Evolutionary conservation across 2,113 vertebrate genomes (phyloP).

Genomic region (Semicossyphus pulcher): DNA sequence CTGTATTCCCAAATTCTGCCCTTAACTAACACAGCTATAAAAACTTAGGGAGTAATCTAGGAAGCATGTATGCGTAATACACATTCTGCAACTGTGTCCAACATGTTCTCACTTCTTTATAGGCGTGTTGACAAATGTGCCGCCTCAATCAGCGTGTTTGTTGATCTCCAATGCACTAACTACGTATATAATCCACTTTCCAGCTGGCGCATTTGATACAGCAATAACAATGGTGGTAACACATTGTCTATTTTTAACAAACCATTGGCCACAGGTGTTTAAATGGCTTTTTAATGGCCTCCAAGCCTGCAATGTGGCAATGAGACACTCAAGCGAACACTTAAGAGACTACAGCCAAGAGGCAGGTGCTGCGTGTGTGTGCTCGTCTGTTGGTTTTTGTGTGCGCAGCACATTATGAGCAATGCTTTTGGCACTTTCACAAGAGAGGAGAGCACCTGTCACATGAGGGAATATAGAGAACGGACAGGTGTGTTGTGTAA

Average conservation of each 20-base stretch:
- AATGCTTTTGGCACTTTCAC: constrained; percentile 34
- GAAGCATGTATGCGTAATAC: background rate
- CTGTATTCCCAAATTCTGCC: background rate
- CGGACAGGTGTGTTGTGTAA: constrained; percentile 30
- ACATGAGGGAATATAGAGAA: constrained; percentile 25
- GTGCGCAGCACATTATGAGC: constrained; percentile 7
- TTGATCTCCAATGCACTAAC: constrained; percentile 38
- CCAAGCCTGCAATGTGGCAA: constrained; percentile 36
- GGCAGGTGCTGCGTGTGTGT: constrained; percentile 43
- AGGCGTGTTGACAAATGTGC: constrained; percentile 38
- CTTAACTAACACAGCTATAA: background rate
- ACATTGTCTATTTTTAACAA: constrained; percentile 72
- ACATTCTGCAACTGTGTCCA: background rate
- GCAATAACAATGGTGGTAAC: constrained; percentile 33
- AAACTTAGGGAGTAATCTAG: background rate
- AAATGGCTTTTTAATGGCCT: constrained; percentile 66
- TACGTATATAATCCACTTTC: constrained; percentile 27
- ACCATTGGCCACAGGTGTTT: constrained; percentile 64
- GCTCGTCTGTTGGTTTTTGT: constrained; percentile 6
- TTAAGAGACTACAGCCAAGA: constrained; percentile 44
- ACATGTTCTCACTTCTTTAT: constrained; percentile 5
- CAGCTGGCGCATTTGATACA: constrained; percentile 27
- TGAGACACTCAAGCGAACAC: constrained; percentile 47
- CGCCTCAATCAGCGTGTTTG: constrained; percentile 18
- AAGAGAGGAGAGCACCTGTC: constrained; percentile 49